Evolutionary conservation across 23 tunicate genomes (phyloP).

Genomic region (Diplosoma virens): DNA sequence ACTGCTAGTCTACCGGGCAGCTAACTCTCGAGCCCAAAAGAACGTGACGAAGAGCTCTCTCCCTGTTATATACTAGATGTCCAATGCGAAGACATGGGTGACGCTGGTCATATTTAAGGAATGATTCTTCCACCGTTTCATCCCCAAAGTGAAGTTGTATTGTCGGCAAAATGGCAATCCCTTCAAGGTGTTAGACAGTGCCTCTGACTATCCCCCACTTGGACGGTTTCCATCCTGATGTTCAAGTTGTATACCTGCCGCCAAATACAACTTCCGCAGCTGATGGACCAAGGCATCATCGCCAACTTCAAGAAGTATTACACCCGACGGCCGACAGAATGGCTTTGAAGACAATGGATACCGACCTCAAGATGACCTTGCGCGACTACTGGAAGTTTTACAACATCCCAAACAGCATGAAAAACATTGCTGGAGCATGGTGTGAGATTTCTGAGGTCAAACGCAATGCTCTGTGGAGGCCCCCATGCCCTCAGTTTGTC

Average conservation of each 20-base stretch:
- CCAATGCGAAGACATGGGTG: background rate
- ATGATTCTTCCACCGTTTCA: background rate
- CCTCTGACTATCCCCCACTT: background rate
- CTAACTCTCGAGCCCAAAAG: background rate
- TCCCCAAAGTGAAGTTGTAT: background rate
- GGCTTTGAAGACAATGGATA: background rate
- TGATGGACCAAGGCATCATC: background rate
- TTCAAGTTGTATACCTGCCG: background rate
- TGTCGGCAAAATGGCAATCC: background rate
- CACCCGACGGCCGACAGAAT: background rate
- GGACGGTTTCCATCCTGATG: background rate
- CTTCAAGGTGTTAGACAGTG: background rate
- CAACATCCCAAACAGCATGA: background rate
- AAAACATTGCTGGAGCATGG: background rate
- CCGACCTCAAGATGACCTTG: background rate
- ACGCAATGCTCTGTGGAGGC: background rate
- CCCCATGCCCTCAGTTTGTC: background rate
- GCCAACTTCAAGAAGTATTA: background rate
- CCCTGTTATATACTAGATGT: background rate
- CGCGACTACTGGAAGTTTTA: background rate
- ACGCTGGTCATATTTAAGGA: background rate
- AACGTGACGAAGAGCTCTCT: background rate
- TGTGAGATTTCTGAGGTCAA: background rate
- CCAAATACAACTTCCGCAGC: background rate
- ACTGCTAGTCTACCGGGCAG: background rate